Conservation (phyloP, 2,888 invertebrate genomes). For the Caenorhabditis sp. region DNA sequence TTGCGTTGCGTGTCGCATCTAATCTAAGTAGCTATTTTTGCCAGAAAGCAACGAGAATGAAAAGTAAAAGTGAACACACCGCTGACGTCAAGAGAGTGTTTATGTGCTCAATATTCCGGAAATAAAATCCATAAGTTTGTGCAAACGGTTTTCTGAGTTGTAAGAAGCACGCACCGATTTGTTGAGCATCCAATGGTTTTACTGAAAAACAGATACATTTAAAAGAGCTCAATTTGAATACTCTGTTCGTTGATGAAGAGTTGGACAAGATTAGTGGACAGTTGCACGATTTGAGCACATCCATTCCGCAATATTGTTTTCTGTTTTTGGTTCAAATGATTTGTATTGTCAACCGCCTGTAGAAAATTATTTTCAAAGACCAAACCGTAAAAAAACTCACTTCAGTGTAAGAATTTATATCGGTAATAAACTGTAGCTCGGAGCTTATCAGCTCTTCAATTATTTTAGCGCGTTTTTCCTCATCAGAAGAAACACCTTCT, state of each 20-base stretch:
- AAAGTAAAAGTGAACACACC: too few species aligned
- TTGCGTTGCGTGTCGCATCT: too few species aligned
- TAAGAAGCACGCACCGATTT: constrained; percentile 73
- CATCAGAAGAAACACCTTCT: constrained; percentile 41
- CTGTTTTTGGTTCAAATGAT: constrained; percentile 62
- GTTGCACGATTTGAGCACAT: constrained; percentile 72
- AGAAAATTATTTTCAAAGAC: background rate
- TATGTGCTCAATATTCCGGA: constrained; percentile 79
- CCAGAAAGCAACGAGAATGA: too few species aligned
- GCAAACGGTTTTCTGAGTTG: constrained; percentile 76
- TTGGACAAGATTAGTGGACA: constrained; percentile 71
- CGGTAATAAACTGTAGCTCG: constrained; percentile 69
- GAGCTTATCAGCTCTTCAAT: constrained; percentile 68
- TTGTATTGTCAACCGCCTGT: constrained; percentile 66
- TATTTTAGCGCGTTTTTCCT: constrained; percentile 52
- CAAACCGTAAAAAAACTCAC: constrained; percentile 22
- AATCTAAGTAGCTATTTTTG: too few species aligned
- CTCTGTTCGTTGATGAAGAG: constrained; percentile 70
- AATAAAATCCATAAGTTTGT: constrained; percentile 78
- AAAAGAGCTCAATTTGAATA: constrained; percentile 7
- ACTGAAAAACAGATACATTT: constrained; percentile 60
- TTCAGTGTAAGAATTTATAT: constrained; percentile 66
- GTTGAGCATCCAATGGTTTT: constrained; percentile 67
- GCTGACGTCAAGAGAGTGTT: constrained; percentile 74
- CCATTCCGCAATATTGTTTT: constrained; percentile 73